These are phyloP conservation scores for Tapera naevia DNA, from an alignment of 2,797 vertebrate species.

Conservation along the genomic window DNA sequence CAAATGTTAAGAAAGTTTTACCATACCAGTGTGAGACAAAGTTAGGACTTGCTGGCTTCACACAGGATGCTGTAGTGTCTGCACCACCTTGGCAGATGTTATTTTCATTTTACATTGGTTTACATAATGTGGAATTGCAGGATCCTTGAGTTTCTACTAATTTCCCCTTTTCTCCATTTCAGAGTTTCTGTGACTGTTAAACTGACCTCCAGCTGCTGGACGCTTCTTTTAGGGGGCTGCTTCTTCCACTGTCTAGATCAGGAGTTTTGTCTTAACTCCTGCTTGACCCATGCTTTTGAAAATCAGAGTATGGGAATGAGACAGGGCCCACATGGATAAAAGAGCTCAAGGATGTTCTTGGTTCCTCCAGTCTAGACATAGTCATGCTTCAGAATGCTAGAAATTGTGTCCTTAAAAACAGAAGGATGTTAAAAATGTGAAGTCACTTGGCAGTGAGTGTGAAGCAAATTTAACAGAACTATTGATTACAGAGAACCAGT, in stretches of 20 bases:
- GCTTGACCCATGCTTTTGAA: not conserved
- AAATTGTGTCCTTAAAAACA: not conserved
- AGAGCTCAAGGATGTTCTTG: not conserved
- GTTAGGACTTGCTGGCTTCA: not conserved
- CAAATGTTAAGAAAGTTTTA: not conserved
- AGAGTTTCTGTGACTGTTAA: not conserved
- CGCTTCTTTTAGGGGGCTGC: not conserved
- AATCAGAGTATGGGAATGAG: not conserved
- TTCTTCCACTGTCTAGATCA: not conserved
- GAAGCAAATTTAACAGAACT: not conserved
- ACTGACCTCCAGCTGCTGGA: not conserved
- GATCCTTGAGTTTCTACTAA: not conserved
- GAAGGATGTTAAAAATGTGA: not conserved
- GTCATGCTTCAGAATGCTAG: not conserved
- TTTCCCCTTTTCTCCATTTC: not conserved
- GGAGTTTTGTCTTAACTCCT: too few relatives aligned
- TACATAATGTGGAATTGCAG: not conserved
- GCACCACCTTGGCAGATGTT: not conserved
- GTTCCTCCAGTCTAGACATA: not conserved
- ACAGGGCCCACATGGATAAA: not conserved
- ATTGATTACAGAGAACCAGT: not conserved
- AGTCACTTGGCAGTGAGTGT: not conserved
- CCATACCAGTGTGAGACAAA: not conserved
- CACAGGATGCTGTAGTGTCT: not conserved
- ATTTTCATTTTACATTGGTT: not conserved